These are phyloP conservation scores for Patella pellucida DNA, from an alignment of 2,888 invertebrate species.

Conservation along the genomic window DNA sequence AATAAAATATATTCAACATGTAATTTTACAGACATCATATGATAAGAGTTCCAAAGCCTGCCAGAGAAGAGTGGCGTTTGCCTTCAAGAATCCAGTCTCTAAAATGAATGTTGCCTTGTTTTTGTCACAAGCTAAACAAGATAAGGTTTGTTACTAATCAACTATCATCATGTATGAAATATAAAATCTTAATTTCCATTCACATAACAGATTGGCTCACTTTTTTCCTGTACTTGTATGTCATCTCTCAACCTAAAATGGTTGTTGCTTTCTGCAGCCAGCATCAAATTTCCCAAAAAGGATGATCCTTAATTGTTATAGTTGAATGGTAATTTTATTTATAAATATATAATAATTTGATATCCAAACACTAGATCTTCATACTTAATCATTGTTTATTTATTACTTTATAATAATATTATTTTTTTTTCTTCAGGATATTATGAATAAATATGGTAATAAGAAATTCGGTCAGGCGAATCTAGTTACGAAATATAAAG, in stretches of 20 bases:
- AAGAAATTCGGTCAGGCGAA: slow-evolving; percentile 36
- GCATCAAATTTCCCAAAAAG: too few relatives aligned
- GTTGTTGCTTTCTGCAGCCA: too few relatives aligned
- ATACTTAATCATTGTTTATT: too few relatives aligned
- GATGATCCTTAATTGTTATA: too few relatives aligned
- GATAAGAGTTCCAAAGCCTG: slow-evolving; percentile 82
- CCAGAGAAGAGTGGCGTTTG: slow-evolving; percentile 77
- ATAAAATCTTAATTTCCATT: neutral
- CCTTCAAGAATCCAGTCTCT: slow-evolving; percentile 77
- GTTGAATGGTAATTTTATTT: too few relatives aligned
- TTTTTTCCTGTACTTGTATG: neutral
- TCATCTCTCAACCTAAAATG: neutral
- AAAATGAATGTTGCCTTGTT: slow-evolving; percentile 76
- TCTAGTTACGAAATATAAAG: slow-evolving; percentile 31
- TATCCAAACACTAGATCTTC: too few relatives aligned
- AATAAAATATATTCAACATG: too few relatives aligned
- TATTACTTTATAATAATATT: neutral
- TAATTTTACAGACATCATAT: slow-evolving; percentile 68
- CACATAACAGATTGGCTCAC: neutral
- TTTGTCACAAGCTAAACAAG: slow-evolving; percentile 77
- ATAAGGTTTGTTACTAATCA: slow-evolving; percentile 66
- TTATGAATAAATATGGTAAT: slow-evolving; percentile 37
- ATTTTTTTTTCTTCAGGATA: slow-evolving; percentile 33
- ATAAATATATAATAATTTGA: too few relatives aligned
- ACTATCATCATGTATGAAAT: neutral